Evolutionary conservation across 2,888 invertebrate genomes (phyloP).

Genomic region (Rhingia campestris): DNA sequence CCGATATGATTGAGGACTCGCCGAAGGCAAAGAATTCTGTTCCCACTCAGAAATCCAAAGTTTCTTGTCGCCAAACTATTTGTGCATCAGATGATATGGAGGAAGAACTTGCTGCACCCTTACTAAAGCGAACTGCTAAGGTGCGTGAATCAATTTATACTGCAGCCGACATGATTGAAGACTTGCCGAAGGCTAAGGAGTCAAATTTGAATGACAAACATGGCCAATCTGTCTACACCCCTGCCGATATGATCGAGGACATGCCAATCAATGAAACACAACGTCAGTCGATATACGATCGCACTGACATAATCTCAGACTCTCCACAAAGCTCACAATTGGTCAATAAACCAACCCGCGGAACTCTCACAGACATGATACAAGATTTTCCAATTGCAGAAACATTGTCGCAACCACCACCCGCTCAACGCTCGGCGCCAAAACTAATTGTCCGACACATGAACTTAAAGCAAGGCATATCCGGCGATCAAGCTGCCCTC

Average conservation of each 20-base stretch:
- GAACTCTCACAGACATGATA: background rate
- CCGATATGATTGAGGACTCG: constrained; percentile 13
- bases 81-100: too few relatives aligned
- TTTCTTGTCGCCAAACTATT: too few relatives aligned
- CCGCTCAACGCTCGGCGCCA: background rate
- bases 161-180: background rate
- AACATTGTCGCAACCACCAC: background rate
- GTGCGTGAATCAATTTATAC: background rate
- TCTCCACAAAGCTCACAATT: too few relatives aligned
- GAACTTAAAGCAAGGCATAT: constrained; percentile 9
- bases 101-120: background rate
- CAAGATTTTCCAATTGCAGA: background rate
- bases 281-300: background rate
- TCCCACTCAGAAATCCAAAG: background rate
- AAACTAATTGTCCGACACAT: constrained; percentile 35
- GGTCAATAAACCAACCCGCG: background rate
- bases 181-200: background rate
- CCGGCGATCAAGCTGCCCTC: background rate
- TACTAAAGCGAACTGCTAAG: background rate
- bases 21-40: background rate
- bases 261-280: background rate
- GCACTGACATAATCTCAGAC: background rate
- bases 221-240: background rate
- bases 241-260: constrained; percentile 4
- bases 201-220: background rate